Conservation (phyloP, 2,113 vertebrate species). For the Beaufortia kweichowensis region DNA sequence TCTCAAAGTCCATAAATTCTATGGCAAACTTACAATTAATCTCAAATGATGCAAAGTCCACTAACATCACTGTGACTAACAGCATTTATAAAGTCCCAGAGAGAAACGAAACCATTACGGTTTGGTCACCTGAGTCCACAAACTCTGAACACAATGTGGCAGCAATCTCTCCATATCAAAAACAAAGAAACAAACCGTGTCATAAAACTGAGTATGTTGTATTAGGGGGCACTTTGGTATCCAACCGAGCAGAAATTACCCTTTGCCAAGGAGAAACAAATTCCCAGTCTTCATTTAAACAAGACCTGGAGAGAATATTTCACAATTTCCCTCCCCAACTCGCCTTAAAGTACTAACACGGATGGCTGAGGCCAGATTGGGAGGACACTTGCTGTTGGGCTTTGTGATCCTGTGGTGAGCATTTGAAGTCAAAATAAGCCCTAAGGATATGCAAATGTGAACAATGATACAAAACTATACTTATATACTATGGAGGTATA, state of each 20-base stretch:
- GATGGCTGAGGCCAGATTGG: constrained; percentile 67
- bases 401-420: constrained; percentile 51
- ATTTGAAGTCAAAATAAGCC: constrained; percentile 45
- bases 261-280: constrained; percentile 44
- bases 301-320: constrained; percentile 44
- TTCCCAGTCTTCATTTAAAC: constrained; percentile 50
- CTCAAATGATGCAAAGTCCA: constrained; percentile 4
- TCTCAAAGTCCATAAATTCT: no score
- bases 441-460: constrained; percentile 52
- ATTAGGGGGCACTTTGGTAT: constrained; percentile 28
- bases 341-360: constrained; percentile 58
- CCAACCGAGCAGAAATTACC: constrained; percentile 31
- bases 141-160: not conserved
- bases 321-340: constrained; percentile 41
- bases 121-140: not conserved
- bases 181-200: not conserved
- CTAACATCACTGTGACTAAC: constrained; percentile 1
- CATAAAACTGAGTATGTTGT: constrained; percentile 15
- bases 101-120: constrained; percentile 13
- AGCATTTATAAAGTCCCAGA: constrained; percentile 17
- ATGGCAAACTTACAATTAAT: no score
- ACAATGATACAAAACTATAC: constrained; percentile 38
- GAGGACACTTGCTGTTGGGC: constrained; percentile 49
- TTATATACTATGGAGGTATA: constrained; percentile 16
- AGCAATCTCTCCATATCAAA: constrained; percentile 9